Evolutionary conservation across 2,797 vertebrate species (phyloP).

Genomic region (Urocyon cinereoargenteus): DNA sequence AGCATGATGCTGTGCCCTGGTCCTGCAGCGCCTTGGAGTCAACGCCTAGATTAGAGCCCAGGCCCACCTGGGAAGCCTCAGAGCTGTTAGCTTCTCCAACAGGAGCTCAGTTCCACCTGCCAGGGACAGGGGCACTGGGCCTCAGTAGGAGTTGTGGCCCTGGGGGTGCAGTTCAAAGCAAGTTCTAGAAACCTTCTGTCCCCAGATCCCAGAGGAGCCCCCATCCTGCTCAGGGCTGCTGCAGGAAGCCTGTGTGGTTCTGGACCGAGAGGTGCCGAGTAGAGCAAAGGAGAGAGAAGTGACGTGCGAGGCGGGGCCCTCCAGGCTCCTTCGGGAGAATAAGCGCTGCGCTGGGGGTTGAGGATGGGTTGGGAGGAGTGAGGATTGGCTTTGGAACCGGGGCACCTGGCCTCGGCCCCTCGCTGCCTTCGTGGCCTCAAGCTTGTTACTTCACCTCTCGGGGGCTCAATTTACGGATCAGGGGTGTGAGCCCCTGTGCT

Average conservation of each 20-base stretch:
- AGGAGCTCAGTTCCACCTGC: accelerated
- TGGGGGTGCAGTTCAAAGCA: background rate
- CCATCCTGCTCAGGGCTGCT: background rate
- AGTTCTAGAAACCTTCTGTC: background rate
- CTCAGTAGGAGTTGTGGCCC: too few relatives aligned
- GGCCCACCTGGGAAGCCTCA: background rate
- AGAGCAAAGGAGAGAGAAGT: background rate
- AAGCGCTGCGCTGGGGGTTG: accelerated
- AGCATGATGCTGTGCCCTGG: background rate
- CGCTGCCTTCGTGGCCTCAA: background rate
- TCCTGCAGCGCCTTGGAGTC: background rate
- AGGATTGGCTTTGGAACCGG: background rate
- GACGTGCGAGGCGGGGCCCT: background rate
- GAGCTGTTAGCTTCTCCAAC: background rate
- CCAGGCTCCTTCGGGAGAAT: too few relatives aligned
- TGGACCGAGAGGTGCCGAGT: background rate
- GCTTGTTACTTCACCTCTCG: background rate
- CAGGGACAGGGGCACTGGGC: background rate
- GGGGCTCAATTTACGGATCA: background rate
- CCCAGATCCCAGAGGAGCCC: too few relatives aligned
- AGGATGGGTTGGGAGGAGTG: accelerated
- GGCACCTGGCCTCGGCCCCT: background rate
- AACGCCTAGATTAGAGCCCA: background rate
- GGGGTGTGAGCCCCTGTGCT: accelerated
- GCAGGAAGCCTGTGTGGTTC: background rate